Conservation (phyloP, 2,797 vertebrate species). For the Tragelaphus eurycerus region DNA sequence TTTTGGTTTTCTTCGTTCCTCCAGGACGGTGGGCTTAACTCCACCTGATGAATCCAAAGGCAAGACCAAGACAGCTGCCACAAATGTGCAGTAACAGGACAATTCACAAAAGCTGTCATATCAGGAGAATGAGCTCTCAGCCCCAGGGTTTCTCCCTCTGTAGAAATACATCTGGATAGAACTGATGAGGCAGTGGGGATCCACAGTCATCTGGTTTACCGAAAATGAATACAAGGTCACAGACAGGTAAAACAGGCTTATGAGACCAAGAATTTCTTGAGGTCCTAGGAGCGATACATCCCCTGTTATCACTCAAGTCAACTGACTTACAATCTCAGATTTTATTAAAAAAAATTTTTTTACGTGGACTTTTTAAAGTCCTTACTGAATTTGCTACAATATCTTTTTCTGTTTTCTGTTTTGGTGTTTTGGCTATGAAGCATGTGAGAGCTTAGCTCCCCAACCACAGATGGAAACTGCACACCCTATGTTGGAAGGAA, state of each 20-base stretch:
- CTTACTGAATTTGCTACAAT: not conserved
- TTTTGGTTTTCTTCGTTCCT: not conserved
- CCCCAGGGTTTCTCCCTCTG: not conserved
- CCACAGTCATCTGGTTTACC: not conserved
- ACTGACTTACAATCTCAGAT: not conserved
- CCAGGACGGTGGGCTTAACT: not conserved
- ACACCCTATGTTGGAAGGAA: accelerated
- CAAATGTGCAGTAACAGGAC: not conserved
- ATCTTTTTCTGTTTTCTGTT: not conserved
- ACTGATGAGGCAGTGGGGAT: not conserved
- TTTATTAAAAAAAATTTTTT: not conserved
- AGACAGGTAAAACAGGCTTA: not conserved
- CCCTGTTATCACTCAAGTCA: not conserved
- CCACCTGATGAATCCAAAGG: not conserved
- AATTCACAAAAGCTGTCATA: not conserved
- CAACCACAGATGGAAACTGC: not conserved
- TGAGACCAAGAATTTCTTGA: not conserved
- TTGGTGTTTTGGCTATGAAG: not conserved
- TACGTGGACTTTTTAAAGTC: not conserved
- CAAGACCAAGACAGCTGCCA: not conserved
- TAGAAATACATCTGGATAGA: not conserved
- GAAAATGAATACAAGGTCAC: not conserved
- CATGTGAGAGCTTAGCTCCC: not conserved
- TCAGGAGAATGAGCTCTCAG: not conserved
- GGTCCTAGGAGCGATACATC: not conserved